Conservation (phyloP, 2,113 vertebrate genomes). For the Cryptomyrus ogoouensis region DNA sequence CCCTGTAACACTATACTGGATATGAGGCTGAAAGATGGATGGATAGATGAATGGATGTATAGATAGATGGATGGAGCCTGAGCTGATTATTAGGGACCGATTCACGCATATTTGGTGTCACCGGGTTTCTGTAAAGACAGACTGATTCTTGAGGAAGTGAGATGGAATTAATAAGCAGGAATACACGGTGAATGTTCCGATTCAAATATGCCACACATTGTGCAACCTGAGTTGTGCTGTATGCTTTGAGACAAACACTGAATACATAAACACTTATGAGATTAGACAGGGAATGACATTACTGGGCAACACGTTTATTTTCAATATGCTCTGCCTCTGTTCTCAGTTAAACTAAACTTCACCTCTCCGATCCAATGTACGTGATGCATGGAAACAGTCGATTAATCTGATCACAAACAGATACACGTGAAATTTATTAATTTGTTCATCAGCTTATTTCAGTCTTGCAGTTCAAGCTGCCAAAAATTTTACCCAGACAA, state of each 20-base stretch:
- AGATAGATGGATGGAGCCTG: neutral
- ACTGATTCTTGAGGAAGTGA: neutral
- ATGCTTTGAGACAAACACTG: neutral
- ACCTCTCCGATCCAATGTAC: neutral
- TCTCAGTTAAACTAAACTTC: neutral
- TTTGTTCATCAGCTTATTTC: neutral
- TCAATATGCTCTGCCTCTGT: neutral
- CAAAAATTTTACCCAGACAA: neutral
- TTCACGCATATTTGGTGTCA: neutral
- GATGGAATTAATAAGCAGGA: neutral
- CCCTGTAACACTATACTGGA: neutral
- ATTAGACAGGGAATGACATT: neutral
- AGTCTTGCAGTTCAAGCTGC: neutral
- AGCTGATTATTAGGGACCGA: neutral
- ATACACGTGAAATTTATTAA: neutral
- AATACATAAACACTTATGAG: neutral
- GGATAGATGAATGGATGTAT: neutral
- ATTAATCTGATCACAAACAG: neutral
- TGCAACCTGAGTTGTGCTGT: neutral
- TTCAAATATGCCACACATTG: neutral
- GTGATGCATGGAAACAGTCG: neutral
- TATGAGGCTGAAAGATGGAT: neutral
- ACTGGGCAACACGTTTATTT: neutral
- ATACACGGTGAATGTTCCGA: neutral
- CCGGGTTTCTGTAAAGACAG: neutral